Percentiles rank a stretch among this genome's conserved stretches.
These are phyloP conservation scores for Machaerirhynchus nigripectus DNA, from an alignment of 2,113 vertebrate genomes.

Conservation along the genomic window DNA sequence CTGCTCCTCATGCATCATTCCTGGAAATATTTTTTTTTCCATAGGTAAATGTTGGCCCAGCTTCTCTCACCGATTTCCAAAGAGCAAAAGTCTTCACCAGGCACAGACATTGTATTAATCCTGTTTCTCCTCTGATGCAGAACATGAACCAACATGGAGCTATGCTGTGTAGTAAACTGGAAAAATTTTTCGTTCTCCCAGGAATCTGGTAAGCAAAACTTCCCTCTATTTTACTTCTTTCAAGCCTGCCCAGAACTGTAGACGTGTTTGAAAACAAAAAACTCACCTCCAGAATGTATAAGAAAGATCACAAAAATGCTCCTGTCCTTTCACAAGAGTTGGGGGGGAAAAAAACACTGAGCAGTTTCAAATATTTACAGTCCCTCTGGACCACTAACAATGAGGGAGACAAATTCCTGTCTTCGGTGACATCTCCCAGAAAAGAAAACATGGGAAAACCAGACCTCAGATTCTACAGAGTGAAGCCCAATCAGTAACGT, in stretches of 20 bases:
- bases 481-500: neutral
- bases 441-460: neutral
- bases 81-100: neutral
- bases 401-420: neutral
- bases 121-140: neutral
- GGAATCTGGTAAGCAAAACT: neutral
- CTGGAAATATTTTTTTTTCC: neutral
- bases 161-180: neutral
- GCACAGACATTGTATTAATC: neutral
- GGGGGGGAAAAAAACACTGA: fast-evolving
- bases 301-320: neutral
- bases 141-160: neutral
- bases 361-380: neutral
- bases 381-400: neutral
- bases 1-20: fast-evolving
- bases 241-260: neutral
- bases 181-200: neutral
- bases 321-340: neutral
- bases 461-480: neutral
- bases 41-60: neutral
- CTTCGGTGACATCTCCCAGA: neutral
- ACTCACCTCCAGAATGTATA: neutral
- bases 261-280: neutral
- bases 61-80: neutral
- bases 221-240: neutral